Evolutionary conservation across 2,797 vertebrate species (phyloP), one percentile per base, ranked within the genome.

Genomic region (Champsocephalus esox): DNA sequence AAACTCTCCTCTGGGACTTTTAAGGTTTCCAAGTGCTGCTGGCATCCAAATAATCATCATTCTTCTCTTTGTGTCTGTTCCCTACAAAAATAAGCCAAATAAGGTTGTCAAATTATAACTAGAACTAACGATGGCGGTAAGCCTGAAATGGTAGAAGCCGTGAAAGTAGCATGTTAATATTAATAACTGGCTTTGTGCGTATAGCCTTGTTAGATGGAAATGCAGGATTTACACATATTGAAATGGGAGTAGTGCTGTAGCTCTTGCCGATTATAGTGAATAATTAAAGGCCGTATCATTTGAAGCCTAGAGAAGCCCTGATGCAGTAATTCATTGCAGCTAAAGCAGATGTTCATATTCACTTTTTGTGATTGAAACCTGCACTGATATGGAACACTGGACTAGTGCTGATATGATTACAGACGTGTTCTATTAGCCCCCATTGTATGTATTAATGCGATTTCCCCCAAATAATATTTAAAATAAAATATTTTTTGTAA

Each of bases 1-100:
- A 86, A 87, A 2, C 84, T 87, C 93, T 89, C 93, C 92, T 87
- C 88, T 87, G 90, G 87, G 85, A 90, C 93, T 21, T 93, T 95
- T 94, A 93, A 88, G 94, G 94, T 91, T 92, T 87, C 73, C 63
- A 74, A 80, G 73, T 81, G 74, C 86, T 49, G 61, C 68, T 64
- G 73, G 79, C 65, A 75, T 52, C 68, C 49, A 67, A 66, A 70
- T 58, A 51, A 60, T 66, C 77, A 65, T 58, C 45, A 21, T 54
- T 51, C 34, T 74, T 59, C 17, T 46, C 6, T 38, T 38, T 66
- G 49, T 58, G 49, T 49, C 56, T 32, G 8, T 54, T 83, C 4
- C 32, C 63, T 63, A 57, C 19, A 13, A 67, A 48, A 70, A 28
- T 28, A 28, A 61, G 52, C 66, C 63, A 74, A 81, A 80, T 77